phyloP scores from a whole-genome alignment of 2,888 invertebrate species.

The Marronus borbonicus region DNA sequence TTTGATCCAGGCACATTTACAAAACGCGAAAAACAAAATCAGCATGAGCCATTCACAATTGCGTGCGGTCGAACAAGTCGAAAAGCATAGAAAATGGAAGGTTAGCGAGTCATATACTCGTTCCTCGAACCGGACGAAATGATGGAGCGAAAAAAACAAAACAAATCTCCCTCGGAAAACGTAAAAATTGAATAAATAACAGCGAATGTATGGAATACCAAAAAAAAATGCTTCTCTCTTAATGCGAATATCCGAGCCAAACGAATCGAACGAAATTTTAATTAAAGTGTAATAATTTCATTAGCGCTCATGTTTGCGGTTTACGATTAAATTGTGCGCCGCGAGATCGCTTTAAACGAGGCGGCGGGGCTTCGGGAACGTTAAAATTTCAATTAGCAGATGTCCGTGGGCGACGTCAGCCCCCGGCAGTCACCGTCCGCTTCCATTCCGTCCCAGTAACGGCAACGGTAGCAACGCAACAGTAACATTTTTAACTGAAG shows the following conservation, averaged over 20 bases:
- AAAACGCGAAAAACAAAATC: too few species aligned
- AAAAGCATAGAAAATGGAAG: constrained; percentile 13
- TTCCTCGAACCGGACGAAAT: constrained; percentile 13
- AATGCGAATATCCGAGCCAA: constrained; percentile 55
- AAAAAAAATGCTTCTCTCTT: neutral
- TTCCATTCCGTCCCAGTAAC: constrained; percentile 24
- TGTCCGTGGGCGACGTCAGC: constrained; percentile 59
- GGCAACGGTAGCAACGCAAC: constrained; percentile 40
- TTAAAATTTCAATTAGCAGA: constrained; percentile 67
- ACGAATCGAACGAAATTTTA: constrained; percentile 68
- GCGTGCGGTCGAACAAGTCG: neutral
- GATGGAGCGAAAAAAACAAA: constrained; percentile 3
- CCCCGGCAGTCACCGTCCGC: constrained; percentile 6
- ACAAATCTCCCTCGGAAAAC: neutral
- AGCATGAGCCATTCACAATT: too few species aligned
- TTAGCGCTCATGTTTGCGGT: constrained; percentile 62
- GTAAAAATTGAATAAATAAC: constrained; percentile 2
- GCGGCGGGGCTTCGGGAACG: constrained; percentile 52
- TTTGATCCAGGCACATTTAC: too few species aligned
- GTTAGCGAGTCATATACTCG: constrained; percentile 22
- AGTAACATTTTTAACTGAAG: constrained; percentile 66
- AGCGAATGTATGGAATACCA: neutral
- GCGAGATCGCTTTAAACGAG: constrained; percentile 58
- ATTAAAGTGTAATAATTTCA: constrained; percentile 70
- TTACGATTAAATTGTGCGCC: constrained; percentile 64